Conservation (phyloP, 2,888 invertebrate genomes). For the Scotopteryx bipunctaria region DNA sequence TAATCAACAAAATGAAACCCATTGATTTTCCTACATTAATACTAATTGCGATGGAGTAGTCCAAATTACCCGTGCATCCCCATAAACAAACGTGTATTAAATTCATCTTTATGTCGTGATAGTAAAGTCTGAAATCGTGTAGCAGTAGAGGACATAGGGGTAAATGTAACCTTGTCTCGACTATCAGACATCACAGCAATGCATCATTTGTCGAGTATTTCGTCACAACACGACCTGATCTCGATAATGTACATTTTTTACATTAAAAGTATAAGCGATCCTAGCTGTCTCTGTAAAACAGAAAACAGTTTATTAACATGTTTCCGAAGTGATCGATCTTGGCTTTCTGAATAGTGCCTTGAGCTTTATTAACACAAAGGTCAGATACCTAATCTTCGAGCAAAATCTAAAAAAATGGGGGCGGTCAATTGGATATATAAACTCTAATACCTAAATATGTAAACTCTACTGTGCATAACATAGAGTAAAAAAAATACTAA, state of each 20-base stretch:
- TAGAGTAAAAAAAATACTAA: too few species aligned
- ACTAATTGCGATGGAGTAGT: constrained; percentile 67
- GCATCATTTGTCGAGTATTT: constrained; percentile 78
- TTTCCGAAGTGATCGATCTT: constrained; percentile 6
- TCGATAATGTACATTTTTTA: constrained; percentile 44
- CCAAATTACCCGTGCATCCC: constrained; percentile 19
- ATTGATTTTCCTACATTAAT: constrained; percentile 73
- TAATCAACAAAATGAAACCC: constrained; percentile 74
- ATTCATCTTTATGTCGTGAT: constrained; percentile 17
- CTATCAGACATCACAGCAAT: constrained; percentile 72
- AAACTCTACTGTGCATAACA: too few species aligned
- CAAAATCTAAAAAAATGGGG: background rate
- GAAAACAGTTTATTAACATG: background rate
- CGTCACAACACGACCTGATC: constrained; percentile 60
- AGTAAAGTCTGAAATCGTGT: constrained; percentile 41
- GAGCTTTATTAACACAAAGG: background rate
- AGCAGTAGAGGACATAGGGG: constrained; percentile 12
- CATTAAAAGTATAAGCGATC: constrained; percentile 59
- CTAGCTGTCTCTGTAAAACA: constrained; percentile 41
- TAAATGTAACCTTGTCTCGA: constrained; percentile 50
- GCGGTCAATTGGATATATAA: too few species aligned
- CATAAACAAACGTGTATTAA: constrained; percentile 7
- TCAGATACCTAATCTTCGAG: background rate
- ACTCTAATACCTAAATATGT: too few species aligned
- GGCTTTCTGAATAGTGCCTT: background rate